phyloP scores from a whole-genome alignment of 2,888 invertebrate species.

The Lypha dubia region DNA sequence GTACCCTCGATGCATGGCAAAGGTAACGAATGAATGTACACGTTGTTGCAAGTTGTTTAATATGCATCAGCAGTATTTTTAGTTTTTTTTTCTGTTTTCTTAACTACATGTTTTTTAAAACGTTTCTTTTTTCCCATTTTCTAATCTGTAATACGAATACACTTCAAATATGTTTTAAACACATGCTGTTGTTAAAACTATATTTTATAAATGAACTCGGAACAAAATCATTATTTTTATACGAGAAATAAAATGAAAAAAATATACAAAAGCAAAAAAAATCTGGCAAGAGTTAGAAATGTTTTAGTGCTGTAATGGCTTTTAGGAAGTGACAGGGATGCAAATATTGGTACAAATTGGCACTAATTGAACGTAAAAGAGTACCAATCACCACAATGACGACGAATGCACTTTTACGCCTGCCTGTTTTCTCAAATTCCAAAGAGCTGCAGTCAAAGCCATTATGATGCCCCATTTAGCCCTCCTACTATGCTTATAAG shows the following conservation, averaged over 20 bases:
- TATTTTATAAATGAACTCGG: conserved; percentile 66
- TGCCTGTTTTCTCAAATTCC: no score
- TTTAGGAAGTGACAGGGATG: conserved; percentile 55
- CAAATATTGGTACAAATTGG: conserved; percentile 33
- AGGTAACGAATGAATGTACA: conserved; percentile 18
- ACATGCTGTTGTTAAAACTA: conserved; percentile 59
- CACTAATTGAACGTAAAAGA: no score
- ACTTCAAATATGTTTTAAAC: conserved; percentile 64
- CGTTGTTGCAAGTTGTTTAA: conserved; percentile 59
- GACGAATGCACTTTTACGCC: no score
- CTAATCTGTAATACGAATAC: background rate
- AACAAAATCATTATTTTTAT: conserved; percentile 33
- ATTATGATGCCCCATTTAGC: no score
- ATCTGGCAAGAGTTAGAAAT: conserved; percentile 27
- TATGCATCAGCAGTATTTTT: conserved; percentile 67
- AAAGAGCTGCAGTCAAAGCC: no score
- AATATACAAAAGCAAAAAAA: conserved; percentile 1
- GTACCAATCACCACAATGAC: no score
- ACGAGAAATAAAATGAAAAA: background rate
- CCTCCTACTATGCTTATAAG: no score
- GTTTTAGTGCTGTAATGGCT: conserved; percentile 9
- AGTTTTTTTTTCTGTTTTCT: conserved; percentile 13
- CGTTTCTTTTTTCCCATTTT: background rate
- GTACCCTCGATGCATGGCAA: conserved; percentile 2
- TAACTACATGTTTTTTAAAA: conserved; percentile 16